A percentile compares a stretch with the other conserved stretches of the same genome.
Evolutionary conservation across 92 coral and sea anemone species (phyloP).

Genomic region (Chrysogorgia sp.): DNA sequence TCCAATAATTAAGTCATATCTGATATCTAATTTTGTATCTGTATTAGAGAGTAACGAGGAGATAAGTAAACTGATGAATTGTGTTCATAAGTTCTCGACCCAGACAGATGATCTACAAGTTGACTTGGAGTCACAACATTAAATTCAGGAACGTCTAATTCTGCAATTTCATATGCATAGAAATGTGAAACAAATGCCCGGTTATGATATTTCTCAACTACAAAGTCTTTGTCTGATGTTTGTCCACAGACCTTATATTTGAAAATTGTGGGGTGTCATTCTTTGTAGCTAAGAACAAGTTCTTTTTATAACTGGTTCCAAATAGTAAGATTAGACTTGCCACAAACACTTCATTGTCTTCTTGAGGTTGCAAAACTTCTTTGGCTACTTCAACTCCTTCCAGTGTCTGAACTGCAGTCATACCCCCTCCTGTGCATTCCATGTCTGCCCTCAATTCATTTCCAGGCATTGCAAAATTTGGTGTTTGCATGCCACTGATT

Average conservation of each 20-base stretch:
- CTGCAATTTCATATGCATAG: not conserved
- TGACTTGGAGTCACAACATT: not conserved
- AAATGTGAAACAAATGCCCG: slow-evolving; percentile 3
- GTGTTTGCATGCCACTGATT: slow-evolving; percentile 23
- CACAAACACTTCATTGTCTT: slow-evolving; percentile 3
- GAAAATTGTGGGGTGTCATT: slow-evolving; percentile 12
- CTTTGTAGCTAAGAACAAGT: not conserved
- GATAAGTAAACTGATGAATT: not conserved
- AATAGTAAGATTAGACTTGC: not conserved
- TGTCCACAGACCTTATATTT: not conserved
- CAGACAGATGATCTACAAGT: slow-evolving; percentile 13
- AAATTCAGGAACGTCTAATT: not conserved
- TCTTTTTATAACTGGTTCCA: not conserved
- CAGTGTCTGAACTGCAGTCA: slow-evolving; percentile 11
- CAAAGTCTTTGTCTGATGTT: slow-evolving; percentile 3
- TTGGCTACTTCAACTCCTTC: not conserved
- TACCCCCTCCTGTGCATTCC: not conserved
- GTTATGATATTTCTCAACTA: slow-evolving; percentile 1
- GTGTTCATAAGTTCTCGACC: not conserved
- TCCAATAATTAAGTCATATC: too few relatives aligned
- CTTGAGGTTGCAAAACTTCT: not conserved
- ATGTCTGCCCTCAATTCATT: not conserved
- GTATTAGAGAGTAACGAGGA: slow-evolving; percentile 14
- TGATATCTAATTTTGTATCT: too few relatives aligned
- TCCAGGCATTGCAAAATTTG: slow-evolving; percentile 6